These are phyloP conservation scores for Andinoacara biseriatus DNA, from an alignment of 2,113 vertebrate genomes.

Conservation along the genomic window DNA sequence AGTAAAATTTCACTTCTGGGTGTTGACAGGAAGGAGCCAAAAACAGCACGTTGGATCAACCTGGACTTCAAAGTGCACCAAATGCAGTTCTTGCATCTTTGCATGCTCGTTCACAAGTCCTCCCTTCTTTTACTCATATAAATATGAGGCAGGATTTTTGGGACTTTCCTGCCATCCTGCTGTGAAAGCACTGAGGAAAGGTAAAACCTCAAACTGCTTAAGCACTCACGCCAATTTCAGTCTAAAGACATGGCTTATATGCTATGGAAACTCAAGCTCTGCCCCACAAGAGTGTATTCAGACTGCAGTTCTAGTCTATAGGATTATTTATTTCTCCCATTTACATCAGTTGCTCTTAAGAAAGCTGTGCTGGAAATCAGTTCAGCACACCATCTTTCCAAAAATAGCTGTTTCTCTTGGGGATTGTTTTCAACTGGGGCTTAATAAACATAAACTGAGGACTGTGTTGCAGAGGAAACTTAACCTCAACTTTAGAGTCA, in stretches of 20 bases:
- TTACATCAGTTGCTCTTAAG: neutral
- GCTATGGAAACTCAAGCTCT: neutral
- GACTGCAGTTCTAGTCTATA: neutral
- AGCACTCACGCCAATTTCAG: conserved; percentile 12
- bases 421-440: neutral
- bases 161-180: conserved; percentile 10
- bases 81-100: neutral
- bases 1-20: conserved; percentile 46
- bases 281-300: neutral
- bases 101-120: neutral
- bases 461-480: neutral
- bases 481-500: neutral
- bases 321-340: neutral
- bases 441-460: neutral
- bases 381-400: neutral
- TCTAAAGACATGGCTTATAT: neutral
- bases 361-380: neutral
- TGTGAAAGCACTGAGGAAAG: conserved; percentile 37
- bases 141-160: conserved; percentile 32
- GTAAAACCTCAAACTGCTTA: conserved; percentile 39
- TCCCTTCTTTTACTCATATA: neutral
- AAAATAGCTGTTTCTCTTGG: neutral
- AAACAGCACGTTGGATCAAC: neutral
- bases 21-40: conserved; percentile 35
- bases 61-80: neutral